Evolutionary conservation across 2,113 vertebrate species (phyloP).

Genomic region (Plestiodon gilberti): DNA sequence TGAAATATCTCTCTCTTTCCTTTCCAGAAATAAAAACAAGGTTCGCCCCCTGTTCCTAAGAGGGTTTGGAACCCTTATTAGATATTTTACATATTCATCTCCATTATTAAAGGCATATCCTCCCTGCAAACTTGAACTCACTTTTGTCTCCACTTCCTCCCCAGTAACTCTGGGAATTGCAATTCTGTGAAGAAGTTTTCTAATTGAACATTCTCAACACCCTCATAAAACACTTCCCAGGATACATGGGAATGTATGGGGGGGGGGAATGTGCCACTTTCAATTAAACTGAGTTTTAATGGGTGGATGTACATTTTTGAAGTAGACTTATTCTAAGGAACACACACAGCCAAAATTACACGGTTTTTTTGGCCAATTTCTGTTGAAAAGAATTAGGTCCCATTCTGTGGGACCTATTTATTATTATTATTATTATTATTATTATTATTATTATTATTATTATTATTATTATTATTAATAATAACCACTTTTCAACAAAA

Average conservation of each 20-base stretch:
- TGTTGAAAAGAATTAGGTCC: background rate
- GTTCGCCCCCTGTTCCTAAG: background rate
- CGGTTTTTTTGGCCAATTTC: background rate
- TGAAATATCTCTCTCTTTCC: slow-evolving; percentile 1
- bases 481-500: no score
- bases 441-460: no score
- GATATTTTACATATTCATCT: background rate
- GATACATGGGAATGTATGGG: background rate
- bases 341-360: background rate
- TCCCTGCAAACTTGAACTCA: background rate
- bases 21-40: slow-evolving; percentile 7
- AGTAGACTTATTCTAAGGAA: background rate
- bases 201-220: background rate
- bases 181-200: background rate
- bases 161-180: background rate
- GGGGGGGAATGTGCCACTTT: background rate
- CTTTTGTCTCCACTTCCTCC: background rate
- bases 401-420: background rate
- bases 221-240: background rate
- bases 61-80: background rate
- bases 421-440: no score
- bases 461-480: no score
- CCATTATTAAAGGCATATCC: background rate
- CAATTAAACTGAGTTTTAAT: background rate
- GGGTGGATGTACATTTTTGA: background rate